Evolutionary conservation across 1,140 invertebrate species (phyloP).

Genomic region (Orius laevigatus): DNA sequence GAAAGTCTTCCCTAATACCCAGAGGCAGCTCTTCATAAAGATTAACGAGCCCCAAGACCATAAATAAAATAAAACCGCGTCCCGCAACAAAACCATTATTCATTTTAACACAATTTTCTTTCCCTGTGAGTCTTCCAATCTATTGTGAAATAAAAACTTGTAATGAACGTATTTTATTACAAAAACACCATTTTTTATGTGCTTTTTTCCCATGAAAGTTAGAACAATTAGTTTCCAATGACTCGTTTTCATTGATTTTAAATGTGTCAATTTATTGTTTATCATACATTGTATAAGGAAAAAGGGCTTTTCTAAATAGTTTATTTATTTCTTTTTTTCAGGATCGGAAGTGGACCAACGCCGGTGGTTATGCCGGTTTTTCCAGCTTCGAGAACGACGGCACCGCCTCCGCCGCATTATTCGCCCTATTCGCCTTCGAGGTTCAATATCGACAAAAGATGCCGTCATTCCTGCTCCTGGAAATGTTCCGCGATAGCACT

Average conservation of each 20-base stretch:
- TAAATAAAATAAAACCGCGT: constrained; percentile 2
- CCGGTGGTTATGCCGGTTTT: constrained; percentile 65
- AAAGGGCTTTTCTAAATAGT: too few species aligned
- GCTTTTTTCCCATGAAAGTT: too few species aligned
- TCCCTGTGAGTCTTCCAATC: constrained; percentile 1
- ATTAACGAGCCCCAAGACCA: neutral
- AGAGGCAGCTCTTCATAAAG: neutral
- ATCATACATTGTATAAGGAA: too few species aligned
- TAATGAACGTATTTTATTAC: neutral
- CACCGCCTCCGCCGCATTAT: constrained; percentile 55
- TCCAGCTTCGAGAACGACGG: constrained; percentile 48
- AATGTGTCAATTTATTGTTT: too few species aligned
- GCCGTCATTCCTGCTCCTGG: constrained; percentile 85
- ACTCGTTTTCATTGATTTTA: too few species aligned
- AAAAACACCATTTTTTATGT: too few species aligned
- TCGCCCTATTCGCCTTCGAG: constrained; percentile 72
- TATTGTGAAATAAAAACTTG: neutral
- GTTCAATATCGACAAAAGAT: constrained; percentile 84
- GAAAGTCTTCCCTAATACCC: too few species aligned
- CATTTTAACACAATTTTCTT: neutral
- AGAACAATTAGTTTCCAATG: too few species aligned
- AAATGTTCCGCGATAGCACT: constrained; percentile 83
- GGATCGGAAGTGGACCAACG: constrained; percentile 10
- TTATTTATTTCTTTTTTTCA: constrained; percentile 3
- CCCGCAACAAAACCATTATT: constrained; percentile 2